A percentile compares a stretch with the other conserved stretches of the same genome.
These are phyloP conservation scores for Calyptomena viridis DNA, from an alignment of 2,113 vertebrate genomes.

Conservation along the genomic window DNA sequence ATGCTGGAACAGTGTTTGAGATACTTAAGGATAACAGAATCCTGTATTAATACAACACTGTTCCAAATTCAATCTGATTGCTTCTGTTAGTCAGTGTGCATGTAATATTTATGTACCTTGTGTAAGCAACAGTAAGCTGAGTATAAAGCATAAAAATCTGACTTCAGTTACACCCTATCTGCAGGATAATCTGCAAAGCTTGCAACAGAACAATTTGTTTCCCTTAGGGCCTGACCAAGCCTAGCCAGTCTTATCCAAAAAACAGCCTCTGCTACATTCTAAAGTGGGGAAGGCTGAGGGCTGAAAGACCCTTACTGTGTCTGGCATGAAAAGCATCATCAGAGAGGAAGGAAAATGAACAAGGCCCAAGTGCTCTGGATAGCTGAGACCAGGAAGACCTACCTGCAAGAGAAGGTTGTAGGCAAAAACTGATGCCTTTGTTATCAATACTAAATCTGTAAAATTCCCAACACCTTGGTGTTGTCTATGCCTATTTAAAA, in stretches of 20 bases:
- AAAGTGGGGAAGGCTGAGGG: neutral
- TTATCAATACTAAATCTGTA: neutral
- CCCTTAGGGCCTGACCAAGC: neutral
- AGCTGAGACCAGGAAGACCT: neutral
- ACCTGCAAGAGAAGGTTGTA: neutral
- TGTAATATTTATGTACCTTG: constrained; percentile 48
- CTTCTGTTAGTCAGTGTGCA: constrained; percentile 30
- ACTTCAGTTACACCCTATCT: neutral
- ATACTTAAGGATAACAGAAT: constrained; percentile 39
- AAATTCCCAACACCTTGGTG: neutral
- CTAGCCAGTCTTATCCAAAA: neutral
- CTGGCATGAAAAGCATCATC: neutral
- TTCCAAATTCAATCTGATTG: constrained; percentile 31
- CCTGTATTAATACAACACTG: constrained; percentile 27
- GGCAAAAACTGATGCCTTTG: neutral
- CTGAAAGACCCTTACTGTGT: neutral
- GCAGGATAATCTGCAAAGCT: neutral
- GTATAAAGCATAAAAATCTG: neutral
- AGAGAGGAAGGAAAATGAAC: neutral
- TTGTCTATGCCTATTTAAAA: neutral
- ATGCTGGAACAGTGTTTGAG: constrained; percentile 8
- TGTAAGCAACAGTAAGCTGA: neutral
- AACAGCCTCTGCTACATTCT: neutral
- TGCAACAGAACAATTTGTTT: neutral
- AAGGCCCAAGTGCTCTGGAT: neutral